Evolutionary conservation across 2,113 vertebrate species (phyloP), one percentile per base, ranked within the genome.

Genomic region (Myanophis thanlyinensis): DNA sequence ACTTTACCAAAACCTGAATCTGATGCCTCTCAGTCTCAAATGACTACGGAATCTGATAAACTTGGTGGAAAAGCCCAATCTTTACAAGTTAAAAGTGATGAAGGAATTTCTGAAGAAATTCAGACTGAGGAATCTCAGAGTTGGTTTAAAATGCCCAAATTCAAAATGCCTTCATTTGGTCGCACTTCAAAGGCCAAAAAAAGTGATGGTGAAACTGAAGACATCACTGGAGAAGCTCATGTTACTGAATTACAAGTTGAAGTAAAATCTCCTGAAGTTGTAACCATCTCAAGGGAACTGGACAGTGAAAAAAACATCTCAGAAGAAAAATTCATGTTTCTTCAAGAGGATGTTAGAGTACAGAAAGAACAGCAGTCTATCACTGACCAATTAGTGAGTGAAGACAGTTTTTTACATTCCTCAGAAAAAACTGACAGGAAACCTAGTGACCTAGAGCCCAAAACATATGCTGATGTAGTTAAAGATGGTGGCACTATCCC

Each of bases 81-180:
- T 0, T 27, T 49, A 80, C 92, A 93, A 30, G 18, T 94, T 88
- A 54, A 3, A 88, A 51, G 73, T 23, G 91, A 9, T 11, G 94
- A 96, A 95, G 90, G 91, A 90, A 96, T 95, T 92, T 23, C 1
- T 20, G 89, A 85, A 52, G 94, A 73, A 5, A 3, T 80, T 95
- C 95, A 90, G 30, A 67, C 35, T 93, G 96, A 96, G 93, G 97
- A 95, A 88, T 90, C 95, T 87, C 96, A 96, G 6, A 94, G 94
- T 80, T 97, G 97, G 97, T 97, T 97, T 92, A 95, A 93, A 94
- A 95, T 96, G 95, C 97, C 97, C 62, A 96, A 93, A 73, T 94
- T 98, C 89, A 97, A 56, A 51, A 93, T 96, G 92, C 97, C 97
- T 54, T 23, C 90, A 85, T 95, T 97, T 92, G 51, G 91, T 12